Base-by-base conservation (phyloP, 2,888 invertebrate species). In the Stenodema calcarata region DNA sequence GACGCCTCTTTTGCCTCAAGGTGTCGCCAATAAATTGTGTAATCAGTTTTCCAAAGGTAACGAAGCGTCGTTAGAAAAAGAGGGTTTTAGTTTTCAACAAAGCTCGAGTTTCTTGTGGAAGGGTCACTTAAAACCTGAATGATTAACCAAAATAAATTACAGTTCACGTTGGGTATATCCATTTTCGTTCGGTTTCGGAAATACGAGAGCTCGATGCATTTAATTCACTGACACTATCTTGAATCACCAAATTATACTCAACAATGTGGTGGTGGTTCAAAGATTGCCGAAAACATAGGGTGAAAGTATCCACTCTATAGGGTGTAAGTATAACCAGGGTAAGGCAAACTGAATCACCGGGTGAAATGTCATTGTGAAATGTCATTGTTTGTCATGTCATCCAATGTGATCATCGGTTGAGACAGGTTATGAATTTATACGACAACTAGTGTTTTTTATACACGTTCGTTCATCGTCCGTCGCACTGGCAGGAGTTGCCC, bases 1-100 rank as follows among this genome's bases (percentile, higher is more conserved):
- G 82, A 82, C 82, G 47, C 54, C 82, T 41, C 35, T 73, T 73
- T 69, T 69, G 16, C 54, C 50, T 80, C 82, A 42, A 35, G 69
- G 82, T 42, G 82, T 82, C 82, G 69, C 82, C 82, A 44, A 82
- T 82, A 82, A 82, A 82, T 82, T 82, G 41, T 28, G 69, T 82
- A 82, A 82, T 82, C 82, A 82, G 82, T 82, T 82, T 82, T 35
- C 82, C 27, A 62, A 80, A 47, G 30, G 50, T 80, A 54, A 80
- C 80, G 28, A 54, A 54, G 14, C 54, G 9, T 62, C 35, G 82
- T 73, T 73, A 28, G 73, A 35, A 30, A 41, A 30, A 30, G 73
- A 18, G 73, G 35, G 41, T 16, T 18, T 18, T 62, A 28, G 81
- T 27, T 35, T 62, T 69, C 41, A 82, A 42, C 42, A 62, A 82